A percentile compares a stretch with the other conserved stretches of the same genome.
These are phyloP conservation scores for Sesia bembeciformis DNA, from an alignment of 2,888 invertebrate genomes.

Conservation along the genomic window DNA sequence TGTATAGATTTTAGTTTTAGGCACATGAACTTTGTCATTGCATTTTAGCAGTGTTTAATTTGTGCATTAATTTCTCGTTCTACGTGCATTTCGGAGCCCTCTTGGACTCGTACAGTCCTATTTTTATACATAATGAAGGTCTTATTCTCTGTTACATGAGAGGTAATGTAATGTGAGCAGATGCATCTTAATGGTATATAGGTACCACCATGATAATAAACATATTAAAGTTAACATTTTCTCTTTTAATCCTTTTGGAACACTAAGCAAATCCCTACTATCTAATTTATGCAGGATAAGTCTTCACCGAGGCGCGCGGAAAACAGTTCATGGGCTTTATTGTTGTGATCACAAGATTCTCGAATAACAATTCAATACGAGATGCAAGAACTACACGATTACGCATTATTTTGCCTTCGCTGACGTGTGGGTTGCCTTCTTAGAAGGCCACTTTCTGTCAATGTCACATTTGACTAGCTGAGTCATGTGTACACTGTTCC, in stretches of 20 bases:
- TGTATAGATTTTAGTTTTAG: conserved; percentile 42
- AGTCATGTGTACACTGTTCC: no score
- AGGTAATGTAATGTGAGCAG: conserved; percentile 61
- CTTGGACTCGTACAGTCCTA: conserved; percentile 67
- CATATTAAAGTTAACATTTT: conserved; percentile 52
- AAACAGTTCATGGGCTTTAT: no score
- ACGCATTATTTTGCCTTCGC: no score
- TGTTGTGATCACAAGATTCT: no score
- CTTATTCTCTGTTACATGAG: conserved; percentile 67
- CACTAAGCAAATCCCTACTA: no score
- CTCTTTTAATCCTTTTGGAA: neutral
- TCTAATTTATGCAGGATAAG: no score
- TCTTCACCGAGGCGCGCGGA: no score
- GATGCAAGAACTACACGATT: no score
- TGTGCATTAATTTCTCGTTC: conserved; percentile 63
- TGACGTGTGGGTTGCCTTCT: no score
- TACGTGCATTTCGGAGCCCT: conserved; percentile 66
- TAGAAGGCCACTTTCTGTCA: no score
- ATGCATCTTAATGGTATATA: conserved; percentile 54
- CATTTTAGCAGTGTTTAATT: conserved; percentile 69
- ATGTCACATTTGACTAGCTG: no score
- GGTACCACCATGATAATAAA: conserved; percentile 57
- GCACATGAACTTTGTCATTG: conserved; percentile 60
- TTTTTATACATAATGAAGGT: conserved; percentile 73
- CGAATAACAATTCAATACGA: no score